These are phyloP conservation scores for Sebastolobus alascanus DNA, from an alignment of 2,797 vertebrate species.

Conservation along the genomic window DNA sequence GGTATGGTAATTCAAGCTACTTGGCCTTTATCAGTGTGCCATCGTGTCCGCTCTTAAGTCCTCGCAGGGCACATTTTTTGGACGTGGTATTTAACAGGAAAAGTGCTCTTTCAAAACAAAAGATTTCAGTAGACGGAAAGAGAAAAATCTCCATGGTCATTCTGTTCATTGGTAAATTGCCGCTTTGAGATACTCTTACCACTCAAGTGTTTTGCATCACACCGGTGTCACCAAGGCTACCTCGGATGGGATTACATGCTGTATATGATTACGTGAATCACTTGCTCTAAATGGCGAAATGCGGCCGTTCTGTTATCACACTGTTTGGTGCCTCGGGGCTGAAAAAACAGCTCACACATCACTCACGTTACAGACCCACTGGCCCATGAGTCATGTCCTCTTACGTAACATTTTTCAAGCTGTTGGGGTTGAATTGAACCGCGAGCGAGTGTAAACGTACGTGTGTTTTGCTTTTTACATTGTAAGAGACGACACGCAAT, in stretches of 20 bases:
- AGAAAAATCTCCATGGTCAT: neutral
- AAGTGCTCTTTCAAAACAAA: constrained; percentile 9
- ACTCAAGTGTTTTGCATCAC: constrained; percentile 20
- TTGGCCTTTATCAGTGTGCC: neutral
- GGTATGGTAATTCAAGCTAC: neutral
- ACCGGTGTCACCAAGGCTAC: constrained; percentile 22
- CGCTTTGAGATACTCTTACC: neutral
- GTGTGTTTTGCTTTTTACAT: neutral
- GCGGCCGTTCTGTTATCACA: constrained; percentile 26
- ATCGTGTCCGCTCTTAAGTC: neutral
- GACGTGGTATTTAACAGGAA: neutral
- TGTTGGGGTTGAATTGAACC: constrained; percentile 28
- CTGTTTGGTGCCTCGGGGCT: constrained; percentile 30
- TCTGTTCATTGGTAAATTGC: neutral
- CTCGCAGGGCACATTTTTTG: neutral
- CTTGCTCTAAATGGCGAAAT: constrained; percentile 5
- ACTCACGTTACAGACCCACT: constrained; percentile 27
- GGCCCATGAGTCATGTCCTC: constrained; percentile 51
- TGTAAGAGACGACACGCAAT: neutral
- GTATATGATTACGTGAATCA: constrained; percentile 48
- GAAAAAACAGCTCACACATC: constrained; percentile 44
- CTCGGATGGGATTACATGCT: constrained; percentile 4
- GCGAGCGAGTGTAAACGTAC: constrained; percentile 14
- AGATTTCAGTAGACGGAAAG: neutral
- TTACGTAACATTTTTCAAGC: constrained; percentile 40